These are phyloP conservation scores for Drosophila leonis DNA, from an alignment of 2,888 invertebrate genomes.

Conservation along the genomic window DNA sequence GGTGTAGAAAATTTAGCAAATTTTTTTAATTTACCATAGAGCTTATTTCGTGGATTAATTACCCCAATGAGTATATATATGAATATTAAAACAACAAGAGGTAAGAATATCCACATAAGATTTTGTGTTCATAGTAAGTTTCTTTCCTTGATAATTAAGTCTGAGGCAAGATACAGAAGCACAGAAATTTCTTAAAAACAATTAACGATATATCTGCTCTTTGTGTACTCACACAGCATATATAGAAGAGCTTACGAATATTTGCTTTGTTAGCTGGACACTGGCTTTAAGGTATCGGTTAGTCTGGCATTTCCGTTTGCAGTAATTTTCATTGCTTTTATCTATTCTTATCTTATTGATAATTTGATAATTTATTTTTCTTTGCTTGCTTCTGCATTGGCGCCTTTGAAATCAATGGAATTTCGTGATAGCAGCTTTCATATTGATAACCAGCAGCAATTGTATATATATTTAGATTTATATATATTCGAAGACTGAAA, in stretches of 20 bases:
- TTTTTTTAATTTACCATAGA: too few species aligned
- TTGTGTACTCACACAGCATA: not conserved
- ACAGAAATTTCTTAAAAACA: not conserved
- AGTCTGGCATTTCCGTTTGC: not conserved
- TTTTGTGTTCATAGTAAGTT: not conserved
- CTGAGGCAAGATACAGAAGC: not conserved
- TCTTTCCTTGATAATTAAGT: not conserved
- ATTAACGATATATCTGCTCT: not conserved
- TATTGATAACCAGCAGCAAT: not conserved
- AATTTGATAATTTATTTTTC: slow-evolving; percentile 1
- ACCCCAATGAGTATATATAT: too few species aligned
- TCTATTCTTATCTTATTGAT: slow-evolving; percentile 4
- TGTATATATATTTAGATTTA: not conserved
- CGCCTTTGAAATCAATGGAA: not conserved
- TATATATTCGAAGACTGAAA: not conserved
- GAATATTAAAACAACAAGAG: too few species aligned
- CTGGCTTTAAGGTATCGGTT: not conserved
- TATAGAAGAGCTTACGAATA: not conserved
- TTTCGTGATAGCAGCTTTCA: not conserved
- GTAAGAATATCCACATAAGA: not conserved
- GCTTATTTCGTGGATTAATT: not conserved
- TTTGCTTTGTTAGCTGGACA: not conserved
- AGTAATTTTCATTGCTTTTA: not conserved
- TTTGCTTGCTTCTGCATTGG: not conserved
- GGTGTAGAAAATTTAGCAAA: not conserved